Conservation (phyloP, 1,140 invertebrate species). For the Calosoma granatense region DNA sequence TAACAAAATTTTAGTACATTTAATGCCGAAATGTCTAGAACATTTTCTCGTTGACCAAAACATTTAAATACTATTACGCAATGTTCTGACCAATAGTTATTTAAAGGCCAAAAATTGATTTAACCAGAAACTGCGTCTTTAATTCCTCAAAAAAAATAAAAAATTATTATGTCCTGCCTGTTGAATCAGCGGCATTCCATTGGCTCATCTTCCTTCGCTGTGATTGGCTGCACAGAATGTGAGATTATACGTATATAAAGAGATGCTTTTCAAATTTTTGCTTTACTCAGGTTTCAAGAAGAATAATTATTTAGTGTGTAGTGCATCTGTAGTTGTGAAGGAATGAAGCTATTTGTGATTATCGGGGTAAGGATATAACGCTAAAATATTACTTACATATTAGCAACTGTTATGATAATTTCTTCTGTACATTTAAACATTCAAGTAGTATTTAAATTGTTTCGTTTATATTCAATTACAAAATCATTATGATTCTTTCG, state of each 20-base stretch:
- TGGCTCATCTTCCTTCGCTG: background rate
- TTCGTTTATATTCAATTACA: background rate
- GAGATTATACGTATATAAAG: constrained; percentile 1
- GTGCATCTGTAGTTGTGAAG: background rate
- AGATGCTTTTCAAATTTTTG: background rate
- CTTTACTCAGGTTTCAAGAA: background rate
- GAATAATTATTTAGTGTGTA: background rate
- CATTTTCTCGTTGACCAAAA: no score
- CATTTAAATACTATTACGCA: no score
- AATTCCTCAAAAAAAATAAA: no score
- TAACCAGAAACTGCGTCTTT: no score
- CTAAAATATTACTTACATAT: background rate
- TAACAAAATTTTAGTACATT: no score
- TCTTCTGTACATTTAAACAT: background rate
- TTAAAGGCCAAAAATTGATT: no score
- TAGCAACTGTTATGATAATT: background rate
- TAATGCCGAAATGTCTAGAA: no score
- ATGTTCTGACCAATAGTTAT: no score
- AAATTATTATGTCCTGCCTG: no score
- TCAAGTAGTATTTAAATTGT: background rate
- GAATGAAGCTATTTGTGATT: background rate
- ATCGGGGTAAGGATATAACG: constrained; percentile 1
- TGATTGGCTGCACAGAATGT: background rate
- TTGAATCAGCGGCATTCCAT: constrained; percentile 1
- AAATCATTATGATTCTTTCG: background rate